phyloP scores from a whole-genome alignment of 2,888 invertebrate genomes.

The Rhagium mordax region DNA sequence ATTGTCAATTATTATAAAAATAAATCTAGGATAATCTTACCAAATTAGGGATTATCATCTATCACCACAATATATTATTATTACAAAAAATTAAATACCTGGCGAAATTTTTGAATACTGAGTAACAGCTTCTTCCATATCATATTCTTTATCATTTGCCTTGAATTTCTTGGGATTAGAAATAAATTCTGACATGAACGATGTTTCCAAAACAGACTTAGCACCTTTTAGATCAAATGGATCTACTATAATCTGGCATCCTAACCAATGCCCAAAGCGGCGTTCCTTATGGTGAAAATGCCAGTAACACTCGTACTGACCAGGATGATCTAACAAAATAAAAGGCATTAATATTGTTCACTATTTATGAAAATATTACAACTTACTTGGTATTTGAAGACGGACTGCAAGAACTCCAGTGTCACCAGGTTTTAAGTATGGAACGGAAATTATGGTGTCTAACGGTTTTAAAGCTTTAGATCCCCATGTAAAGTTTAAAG shows the following conservation, averaged over 20 bases:
- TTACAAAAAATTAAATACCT: too few species aligned
- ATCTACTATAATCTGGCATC: constrained; percentile 67
- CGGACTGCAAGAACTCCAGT: constrained; percentile 63
- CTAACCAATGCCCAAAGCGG: constrained; percentile 69
- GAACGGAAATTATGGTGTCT: constrained; percentile 62
- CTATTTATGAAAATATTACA: constrained; percentile 2
- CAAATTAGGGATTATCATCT: too few species aligned
- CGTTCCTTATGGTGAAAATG: constrained; percentile 67
- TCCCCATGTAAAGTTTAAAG: constrained; percentile 69
- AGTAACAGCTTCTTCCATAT: constrained; percentile 13
- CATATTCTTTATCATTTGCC: not conserved
- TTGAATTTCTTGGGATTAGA: constrained; percentile 16
- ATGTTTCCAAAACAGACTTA: constrained; percentile 53
- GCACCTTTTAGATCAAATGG: constrained; percentile 52
- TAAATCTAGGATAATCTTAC: too few species aligned
- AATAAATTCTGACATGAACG: constrained; percentile 25
- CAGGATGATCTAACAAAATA: constrained; percentile 60
- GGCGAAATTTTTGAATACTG: constrained; percentile 30
- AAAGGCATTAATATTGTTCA: not conserved
- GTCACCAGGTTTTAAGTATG: constrained; percentile 66
- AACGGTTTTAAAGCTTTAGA: constrained; percentile 65
- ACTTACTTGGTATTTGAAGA: constrained; percentile 67
- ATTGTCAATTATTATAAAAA: too few species aligned
- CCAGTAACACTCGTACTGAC: constrained; percentile 70
- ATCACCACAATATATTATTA: too few species aligned